phyloP scores from a whole-genome alignment of 2,888 invertebrate species.

The Stegana nigrithorax region DNA sequence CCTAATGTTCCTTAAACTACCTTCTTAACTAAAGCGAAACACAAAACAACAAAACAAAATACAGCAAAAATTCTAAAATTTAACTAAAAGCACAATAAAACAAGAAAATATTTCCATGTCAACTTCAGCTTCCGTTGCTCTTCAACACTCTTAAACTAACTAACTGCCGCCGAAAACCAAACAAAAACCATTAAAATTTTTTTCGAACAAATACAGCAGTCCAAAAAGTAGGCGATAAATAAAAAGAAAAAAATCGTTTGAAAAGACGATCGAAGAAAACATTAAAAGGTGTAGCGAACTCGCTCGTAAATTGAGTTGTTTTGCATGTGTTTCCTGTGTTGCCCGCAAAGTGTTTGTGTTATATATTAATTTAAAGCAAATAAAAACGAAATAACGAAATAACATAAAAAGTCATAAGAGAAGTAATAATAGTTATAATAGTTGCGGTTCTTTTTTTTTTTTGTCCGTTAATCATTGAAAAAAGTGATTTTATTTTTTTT shows the following conservation, averaged over 20 bases:
- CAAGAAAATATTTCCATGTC: constrained; percentile 19
- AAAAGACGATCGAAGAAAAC: not conserved
- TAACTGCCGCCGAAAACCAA: not conserved
- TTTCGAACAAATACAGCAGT: constrained; percentile 1
- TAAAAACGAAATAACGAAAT: not conserved
- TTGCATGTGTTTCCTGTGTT: constrained; percentile 16
- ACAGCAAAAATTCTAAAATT: constrained; percentile 6
- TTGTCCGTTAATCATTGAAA: too few relatives aligned
- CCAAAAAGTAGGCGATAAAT: constrained; percentile 10
- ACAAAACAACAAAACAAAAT: constrained; percentile 13
- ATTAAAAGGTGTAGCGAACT: constrained; percentile 31
- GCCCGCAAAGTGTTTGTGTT: not conserved
- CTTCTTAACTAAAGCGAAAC: constrained; percentile 41
- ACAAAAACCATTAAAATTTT: constrained; percentile 20
- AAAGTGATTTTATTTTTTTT: too few relatives aligned
- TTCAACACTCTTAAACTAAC: too few relatives aligned
- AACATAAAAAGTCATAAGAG: not conserved
- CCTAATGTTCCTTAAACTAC: constrained; percentile 58
- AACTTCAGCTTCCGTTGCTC: not conserved
- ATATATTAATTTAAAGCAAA: too few relatives aligned
- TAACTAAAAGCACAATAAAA: constrained; percentile 11
- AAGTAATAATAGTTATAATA: too few relatives aligned
- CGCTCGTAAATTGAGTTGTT: constrained; percentile 35
- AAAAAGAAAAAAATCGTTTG: constrained; percentile 28
- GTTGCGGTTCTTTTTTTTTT: too few relatives aligned